Percentiles rank a stretch among this genome's conserved stretches.
Conservation (phyloP, 2,113 vertebrate species). For the Sander lucioperca region DNA sequence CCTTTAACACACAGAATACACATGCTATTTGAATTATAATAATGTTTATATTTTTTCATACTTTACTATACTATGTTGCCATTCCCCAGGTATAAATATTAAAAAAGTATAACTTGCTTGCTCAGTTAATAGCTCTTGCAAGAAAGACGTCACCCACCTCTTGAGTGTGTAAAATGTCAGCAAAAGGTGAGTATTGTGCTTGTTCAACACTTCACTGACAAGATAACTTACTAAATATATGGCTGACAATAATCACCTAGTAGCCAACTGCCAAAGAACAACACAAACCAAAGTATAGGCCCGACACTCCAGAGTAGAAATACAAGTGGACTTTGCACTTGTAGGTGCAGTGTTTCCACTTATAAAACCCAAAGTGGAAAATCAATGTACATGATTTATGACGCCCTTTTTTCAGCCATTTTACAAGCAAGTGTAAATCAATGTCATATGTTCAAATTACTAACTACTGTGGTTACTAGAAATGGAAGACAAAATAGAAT, state of each 20-base stretch:
- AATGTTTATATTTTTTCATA: background rate
- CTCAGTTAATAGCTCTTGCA: background rate
- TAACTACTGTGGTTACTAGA: background rate
- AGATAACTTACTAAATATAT: constrained; percentile 9
- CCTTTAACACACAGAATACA: constrained; percentile 75
- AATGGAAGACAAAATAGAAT: background rate
- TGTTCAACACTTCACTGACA: background rate
- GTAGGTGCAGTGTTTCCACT: background rate
- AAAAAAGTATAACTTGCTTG: background rate
- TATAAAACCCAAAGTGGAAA: constrained; percentile 39
- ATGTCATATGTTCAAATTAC: background rate
- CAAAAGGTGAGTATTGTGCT: background rate
- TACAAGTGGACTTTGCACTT: constrained; percentile 40
- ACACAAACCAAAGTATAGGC: constrained; percentile 19
- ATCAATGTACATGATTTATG: constrained; percentile 26
- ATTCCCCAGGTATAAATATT: background rate
- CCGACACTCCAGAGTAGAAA: background rate
- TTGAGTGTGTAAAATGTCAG: background rate
- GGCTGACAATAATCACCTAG: background rate
- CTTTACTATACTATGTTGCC: no score
- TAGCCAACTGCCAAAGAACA: background rate
- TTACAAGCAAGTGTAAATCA: constrained; percentile 11
- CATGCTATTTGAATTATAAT: background rate
- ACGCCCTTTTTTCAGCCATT: background rate
- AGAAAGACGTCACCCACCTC: background rate